Percentiles rank a stretch among this genome's conserved stretches.
Conservation (phyloP, 2,888 invertebrate genomes). For the Deilephila porcellus region DNA sequence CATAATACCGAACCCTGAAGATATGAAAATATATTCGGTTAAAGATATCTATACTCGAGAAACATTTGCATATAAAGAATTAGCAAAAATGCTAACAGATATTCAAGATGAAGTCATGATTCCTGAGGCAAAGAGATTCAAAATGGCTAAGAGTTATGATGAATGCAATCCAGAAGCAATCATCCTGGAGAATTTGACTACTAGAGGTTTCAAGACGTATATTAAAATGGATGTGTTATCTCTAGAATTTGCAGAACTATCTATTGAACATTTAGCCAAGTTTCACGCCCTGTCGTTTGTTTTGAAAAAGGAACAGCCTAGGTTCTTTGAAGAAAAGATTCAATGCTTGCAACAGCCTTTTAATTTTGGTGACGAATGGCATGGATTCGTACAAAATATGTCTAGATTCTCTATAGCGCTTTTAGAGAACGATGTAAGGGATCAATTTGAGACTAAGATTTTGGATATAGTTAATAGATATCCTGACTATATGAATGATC, state of each 20-base stretch:
- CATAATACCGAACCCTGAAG: conserved; percentile 46
- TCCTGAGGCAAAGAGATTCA: conserved; percentile 52
- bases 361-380: conserved; percentile 42
- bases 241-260: conserved; percentile 52
- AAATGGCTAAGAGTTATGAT: conserved; percentile 52
- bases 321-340: conserved; percentile 54
- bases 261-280: conserved; percentile 56
- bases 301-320: conserved; percentile 49
- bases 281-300: conserved; percentile 59
- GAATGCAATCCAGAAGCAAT: conserved; percentile 53
- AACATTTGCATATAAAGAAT: conserved; percentile 56
- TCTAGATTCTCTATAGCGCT: conserved; percentile 39
- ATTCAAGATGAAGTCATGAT: conserved; percentile 56
- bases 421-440: conserved; percentile 44
- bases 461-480: conserved; percentile 43
- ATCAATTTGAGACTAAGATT: conserved; percentile 42
- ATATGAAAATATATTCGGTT: conserved; percentile 52
- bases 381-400: conserved; percentile 44
- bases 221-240: conserved; percentile 52
- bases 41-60: conserved; percentile 55
- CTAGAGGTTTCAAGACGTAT: conserved; percentile 53
- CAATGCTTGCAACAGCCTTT: conserved; percentile 41
- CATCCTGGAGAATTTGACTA: conserved; percentile 59
- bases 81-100: conserved; percentile 50
- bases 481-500: conserved; percentile 42